Conservation (phyloP, 2,113 vertebrate genomes). For the Porphyrio hochstetteri region DNA sequence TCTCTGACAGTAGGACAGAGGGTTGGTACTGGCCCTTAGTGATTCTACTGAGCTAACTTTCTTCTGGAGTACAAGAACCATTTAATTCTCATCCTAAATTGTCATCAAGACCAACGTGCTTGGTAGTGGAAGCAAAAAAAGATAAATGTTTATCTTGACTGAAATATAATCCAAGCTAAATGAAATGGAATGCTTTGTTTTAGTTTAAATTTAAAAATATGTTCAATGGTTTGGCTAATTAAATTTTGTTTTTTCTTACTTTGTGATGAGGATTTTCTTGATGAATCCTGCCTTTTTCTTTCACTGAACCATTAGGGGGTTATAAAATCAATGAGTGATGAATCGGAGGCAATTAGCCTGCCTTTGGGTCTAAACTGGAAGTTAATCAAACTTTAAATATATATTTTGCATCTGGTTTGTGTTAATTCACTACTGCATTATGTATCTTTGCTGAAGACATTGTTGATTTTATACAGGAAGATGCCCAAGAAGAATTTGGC, state of each 20-base stretch:
- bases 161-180: not conserved
- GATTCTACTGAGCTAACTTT: not conserved
- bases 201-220: not conserved
- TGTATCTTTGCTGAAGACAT: conserved; percentile 44
- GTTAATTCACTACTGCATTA: conserved; percentile 44
- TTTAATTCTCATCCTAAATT: not conserved
- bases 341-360: conserved; percentile 52
- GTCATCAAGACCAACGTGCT: not conserved
- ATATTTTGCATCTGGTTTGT: conserved; percentile 50
- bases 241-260: conserved; percentile 15
- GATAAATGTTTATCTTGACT: not conserved
- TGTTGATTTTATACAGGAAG: conserved; percentile 77
- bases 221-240: conserved; percentile 2
- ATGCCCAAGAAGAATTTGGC: conserved; percentile 85
- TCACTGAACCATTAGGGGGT: conserved; percentile 39
- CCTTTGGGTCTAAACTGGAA: conserved; percentile 48
- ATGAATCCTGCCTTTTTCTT: conserved; percentile 17
- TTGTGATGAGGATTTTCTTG: conserved; percentile 23
- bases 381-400: conserved; percentile 53
- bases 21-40: not conserved
- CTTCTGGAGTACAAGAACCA: not conserved
- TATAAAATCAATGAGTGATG: conserved; percentile 49
- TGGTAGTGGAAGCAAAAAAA: not conserved
- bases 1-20: not conserved
- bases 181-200: not conserved